phyloP scores from a whole-genome alignment of 2,113 vertebrate genomes.

The Hypanus sabinus region DNA sequence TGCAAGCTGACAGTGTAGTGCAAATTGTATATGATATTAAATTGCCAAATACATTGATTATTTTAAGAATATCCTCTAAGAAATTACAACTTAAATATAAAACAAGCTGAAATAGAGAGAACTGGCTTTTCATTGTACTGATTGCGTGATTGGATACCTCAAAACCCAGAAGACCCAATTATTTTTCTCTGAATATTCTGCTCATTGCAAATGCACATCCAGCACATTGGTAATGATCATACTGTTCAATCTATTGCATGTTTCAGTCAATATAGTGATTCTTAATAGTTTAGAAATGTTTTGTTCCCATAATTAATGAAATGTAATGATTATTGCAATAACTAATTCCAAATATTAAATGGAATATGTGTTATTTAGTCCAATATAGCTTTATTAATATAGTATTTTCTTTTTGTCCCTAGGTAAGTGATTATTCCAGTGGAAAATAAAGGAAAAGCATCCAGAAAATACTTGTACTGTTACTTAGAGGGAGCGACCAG shows the following conservation, averaged over 20 bases:
- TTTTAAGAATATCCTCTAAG: not conserved
- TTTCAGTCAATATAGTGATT: not conserved
- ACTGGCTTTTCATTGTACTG: not conserved
- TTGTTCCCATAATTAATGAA: not conserved
- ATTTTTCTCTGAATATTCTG: not conserved
- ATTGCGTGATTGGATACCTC: not conserved
- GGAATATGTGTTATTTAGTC: not conserved
- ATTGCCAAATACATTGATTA: not conserved
- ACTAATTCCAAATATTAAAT: not conserved
- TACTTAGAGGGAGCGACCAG: not conserved
- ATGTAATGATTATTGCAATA: not conserved
- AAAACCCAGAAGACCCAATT: too few species aligned
- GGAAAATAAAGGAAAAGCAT: not conserved
- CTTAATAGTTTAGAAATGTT: not conserved
- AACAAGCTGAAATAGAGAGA: not conserved
- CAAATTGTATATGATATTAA: too few species aligned
- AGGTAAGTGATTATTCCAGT: conserved; percentile 21
- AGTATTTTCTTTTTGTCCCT: not conserved
- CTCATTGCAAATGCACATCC: not conserved
- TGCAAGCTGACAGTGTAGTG: too few species aligned
- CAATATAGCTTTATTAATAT: not conserved
- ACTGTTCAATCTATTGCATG: not conserved
- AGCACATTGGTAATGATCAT: not conserved
- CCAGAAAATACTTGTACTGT: not conserved
- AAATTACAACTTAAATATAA: not conserved